Conservation (phyloP, 2,113 vertebrate genomes). For the Spheniscus mendiculus region DNA sequence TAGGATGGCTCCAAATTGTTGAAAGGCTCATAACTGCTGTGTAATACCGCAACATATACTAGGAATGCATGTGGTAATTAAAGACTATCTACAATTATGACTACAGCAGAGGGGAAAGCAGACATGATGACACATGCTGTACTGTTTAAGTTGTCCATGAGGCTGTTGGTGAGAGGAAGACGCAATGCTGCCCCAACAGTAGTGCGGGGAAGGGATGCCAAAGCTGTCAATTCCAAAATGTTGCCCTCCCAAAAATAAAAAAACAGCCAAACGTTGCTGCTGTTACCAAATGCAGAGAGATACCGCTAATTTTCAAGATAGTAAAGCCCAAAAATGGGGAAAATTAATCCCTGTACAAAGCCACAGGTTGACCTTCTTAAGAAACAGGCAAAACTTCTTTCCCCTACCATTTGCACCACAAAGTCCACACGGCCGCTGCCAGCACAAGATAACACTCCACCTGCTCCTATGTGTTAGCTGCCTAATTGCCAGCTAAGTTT, state of each 20-base stretch:
- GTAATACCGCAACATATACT: background rate
- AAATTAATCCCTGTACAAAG: background rate
- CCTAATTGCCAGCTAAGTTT: background rate
- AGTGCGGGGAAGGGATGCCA: background rate
- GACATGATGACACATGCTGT: background rate
- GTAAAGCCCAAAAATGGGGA: background rate
- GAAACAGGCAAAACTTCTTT: background rate
- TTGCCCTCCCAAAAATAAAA: background rate
- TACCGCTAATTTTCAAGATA: background rate
- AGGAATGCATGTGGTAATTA: background rate
- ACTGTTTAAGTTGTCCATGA: background rate
- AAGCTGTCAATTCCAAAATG: background rate
- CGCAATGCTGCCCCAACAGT: background rate
- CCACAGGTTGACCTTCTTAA: background rate
- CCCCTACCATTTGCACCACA: background rate
- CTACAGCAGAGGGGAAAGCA: background rate
- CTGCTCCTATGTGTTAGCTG: fast-evolving
- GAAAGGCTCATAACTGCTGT: background rate
- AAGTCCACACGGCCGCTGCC: background rate
- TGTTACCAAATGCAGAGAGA: background rate
- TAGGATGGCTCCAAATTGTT: background rate
- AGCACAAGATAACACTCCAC: background rate
- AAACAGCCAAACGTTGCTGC: background rate
- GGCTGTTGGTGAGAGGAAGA: background rate
- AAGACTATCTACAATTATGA: background rate